A percentile compares a stretch with the other conserved stretches of the same genome.
These are phyloP conservation scores for Athetis lepigone DNA, from an alignment of 2,888 invertebrate genomes.

Conservation along the genomic window DNA sequence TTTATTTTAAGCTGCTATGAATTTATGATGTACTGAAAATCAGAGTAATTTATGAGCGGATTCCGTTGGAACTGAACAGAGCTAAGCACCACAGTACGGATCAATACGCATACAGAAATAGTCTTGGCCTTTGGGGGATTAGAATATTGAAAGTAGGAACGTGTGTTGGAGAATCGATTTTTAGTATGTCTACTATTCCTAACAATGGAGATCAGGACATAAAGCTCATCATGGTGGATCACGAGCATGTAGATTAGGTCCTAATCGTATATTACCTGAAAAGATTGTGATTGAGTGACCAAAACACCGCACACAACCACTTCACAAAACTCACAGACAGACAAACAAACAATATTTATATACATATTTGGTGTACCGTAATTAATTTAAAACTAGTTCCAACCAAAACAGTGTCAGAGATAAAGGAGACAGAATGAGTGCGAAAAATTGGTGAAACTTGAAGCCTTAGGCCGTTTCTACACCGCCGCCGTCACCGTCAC, in stretches of 20 bases:
- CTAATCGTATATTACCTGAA: neutral
- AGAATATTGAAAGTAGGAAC: constrained; percentile 7
- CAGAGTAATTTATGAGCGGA: constrained; percentile 18
- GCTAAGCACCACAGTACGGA: neutral
- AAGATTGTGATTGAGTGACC: constrained; percentile 12
- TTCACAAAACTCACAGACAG: neutral
- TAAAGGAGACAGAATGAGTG: too few species aligned
- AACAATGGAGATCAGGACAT: neutral
- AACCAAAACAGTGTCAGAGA: too few species aligned
- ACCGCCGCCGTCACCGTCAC: too few species aligned
- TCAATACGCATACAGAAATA: constrained; percentile 31
- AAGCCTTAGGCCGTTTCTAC: too few species aligned
- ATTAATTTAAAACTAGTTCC: neutral
- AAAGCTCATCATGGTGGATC: constrained; percentile 1
- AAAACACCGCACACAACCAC: constrained; percentile 1
- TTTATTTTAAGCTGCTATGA: constrained; percentile 17
- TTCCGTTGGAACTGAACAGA: constrained; percentile 30
- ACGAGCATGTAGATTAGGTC: neutral
- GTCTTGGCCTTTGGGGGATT: neutral
- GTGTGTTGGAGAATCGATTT: neutral
- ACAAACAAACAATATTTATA: too few species aligned
- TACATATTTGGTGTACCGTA: neutral
- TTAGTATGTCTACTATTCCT: neutral
- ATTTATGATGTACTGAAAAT: constrained; percentile 48
- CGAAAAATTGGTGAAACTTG: too few species aligned